phyloP scores from a whole-genome alignment of 2,113 vertebrate genomes.

The Pangasianodon gigas region DNA sequence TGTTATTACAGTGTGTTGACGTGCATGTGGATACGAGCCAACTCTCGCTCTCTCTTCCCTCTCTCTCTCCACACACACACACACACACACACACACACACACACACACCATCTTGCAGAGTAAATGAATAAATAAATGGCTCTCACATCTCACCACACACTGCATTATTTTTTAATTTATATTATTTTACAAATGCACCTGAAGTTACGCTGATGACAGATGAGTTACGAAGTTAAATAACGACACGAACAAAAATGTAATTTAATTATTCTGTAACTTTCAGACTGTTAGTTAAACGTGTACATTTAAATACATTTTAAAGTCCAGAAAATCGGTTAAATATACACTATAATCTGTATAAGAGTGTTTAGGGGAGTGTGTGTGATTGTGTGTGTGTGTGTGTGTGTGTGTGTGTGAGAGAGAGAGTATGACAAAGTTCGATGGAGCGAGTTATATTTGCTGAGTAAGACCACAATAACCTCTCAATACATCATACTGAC shows the following conservation, averaged over 20 bases:
- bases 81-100: background rate
- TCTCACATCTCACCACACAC: background rate
- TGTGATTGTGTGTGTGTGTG: background rate
- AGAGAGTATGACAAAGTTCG: background rate
- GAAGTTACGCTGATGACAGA: background rate
- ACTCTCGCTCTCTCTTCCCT: background rate
- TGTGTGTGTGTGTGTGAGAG: constrained; percentile 18
- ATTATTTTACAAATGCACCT: background rate
- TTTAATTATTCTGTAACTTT: background rate
- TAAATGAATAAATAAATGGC: background rate
- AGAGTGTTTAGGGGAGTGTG: background rate
- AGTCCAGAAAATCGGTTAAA: constrained; percentile 4
- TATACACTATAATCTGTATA: background rate
- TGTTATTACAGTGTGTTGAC: constrained; percentile 51
- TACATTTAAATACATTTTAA: background rate
- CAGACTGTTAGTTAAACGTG: background rate
- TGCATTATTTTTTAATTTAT: background rate
- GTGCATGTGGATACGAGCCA: constrained; percentile 31
- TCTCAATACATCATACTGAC: constrained; percentile 69
- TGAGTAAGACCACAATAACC: constrained; percentile 69
- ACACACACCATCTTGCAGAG: background rate
- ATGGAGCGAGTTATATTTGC: constrained; percentile 58
- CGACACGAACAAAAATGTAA: background rate
- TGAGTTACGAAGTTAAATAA: background rate
- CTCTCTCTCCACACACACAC: background rate